Evolutionary conservation across 2,888 invertebrate species (phyloP).

Genomic region (Iselma pallidipennis): DNA sequence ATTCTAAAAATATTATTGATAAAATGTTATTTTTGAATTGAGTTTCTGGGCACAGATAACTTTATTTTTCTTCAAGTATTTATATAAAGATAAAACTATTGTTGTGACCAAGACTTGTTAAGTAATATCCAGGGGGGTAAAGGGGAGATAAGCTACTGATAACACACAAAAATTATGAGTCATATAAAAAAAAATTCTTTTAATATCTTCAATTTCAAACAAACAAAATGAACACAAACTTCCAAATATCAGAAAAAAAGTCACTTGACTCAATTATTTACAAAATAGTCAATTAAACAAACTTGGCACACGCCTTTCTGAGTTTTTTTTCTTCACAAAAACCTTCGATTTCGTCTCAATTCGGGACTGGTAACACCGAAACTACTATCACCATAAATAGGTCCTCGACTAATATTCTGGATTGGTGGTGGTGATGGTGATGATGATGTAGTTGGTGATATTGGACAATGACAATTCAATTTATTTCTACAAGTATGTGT

Average conservation of each 20-base stretch:
- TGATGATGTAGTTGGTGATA: background rate
- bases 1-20: no score
- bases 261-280: background rate
- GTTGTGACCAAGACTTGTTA: no score
- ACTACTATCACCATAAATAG: constrained; percentile 50
- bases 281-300: background rate
- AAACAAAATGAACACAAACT: no score
- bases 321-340: constrained; percentile 35
- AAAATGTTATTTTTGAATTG: background rate
- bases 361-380: constrained; percentile 49
- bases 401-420: constrained; percentile 34
- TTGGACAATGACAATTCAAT: constrained; percentile 13
- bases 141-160: no score
- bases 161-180: no score
- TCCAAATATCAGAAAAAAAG: no score
- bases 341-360: constrained; percentile 47
- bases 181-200: no score
- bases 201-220: no score
- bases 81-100: background rate
- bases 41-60: background rate
- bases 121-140: no score
- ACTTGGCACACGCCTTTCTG: no score
- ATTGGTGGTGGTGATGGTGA: background rate
- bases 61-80: background rate
- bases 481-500: constrained; percentile 10